These are phyloP conservation scores for Lepidothrix coronata DNA, from an alignment of 2,113 vertebrate genomes.

Conservation along the genomic window DNA sequence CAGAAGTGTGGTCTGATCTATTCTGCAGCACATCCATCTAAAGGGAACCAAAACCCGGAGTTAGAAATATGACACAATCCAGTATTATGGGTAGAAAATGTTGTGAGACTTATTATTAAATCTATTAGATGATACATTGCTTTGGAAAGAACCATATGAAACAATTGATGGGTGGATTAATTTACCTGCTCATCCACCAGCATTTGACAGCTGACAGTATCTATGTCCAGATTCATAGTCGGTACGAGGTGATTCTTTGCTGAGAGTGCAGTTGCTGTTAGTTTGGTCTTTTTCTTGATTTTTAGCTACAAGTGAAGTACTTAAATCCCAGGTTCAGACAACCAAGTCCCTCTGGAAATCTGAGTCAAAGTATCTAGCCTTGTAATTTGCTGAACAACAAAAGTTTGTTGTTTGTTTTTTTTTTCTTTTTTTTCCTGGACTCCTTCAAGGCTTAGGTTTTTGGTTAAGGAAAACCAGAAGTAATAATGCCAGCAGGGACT, in stretches of 20 bases:
- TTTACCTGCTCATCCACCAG: constrained; percentile 22
- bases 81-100: not conserved
- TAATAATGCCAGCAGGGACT: not conserved
- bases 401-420: not conserved
- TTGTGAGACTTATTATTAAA: constrained; percentile 18
- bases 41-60: not conserved
- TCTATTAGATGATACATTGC: not conserved
- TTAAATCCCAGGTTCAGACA: not conserved
- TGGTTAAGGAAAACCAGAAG: not conserved
- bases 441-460: not conserved
- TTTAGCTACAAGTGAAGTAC: not conserved
- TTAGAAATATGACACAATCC: not conserved
- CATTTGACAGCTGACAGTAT: not conserved
- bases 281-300: not conserved
- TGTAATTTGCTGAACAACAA: not conserved
- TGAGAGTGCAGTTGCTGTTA: not conserved
- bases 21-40: constrained; percentile 8
- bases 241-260: not conserved
- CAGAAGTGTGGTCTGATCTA: constrained; percentile 49
- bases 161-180: not conserved
- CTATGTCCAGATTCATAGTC: not conserved
- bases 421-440: not conserved
- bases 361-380: not conserved
- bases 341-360: not conserved
- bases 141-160: not conserved